Percentiles rank a stretch among this genome's conserved stretches.
phyloP scores from a whole-genome alignment of 2,113 vertebrate species.

The Leptosomus discolor region DNA sequence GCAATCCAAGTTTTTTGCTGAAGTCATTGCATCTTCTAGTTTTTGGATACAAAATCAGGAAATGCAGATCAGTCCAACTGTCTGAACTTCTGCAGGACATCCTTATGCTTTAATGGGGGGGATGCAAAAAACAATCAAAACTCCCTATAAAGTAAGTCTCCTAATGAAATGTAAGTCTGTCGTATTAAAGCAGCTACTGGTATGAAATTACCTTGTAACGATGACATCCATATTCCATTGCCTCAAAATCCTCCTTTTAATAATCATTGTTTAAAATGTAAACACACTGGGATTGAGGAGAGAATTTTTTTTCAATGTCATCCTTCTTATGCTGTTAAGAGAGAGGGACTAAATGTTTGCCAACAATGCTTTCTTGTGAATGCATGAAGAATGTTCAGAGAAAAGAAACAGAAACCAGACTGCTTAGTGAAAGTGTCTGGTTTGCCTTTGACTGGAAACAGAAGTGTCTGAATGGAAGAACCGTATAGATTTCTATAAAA shows the following conservation, averaged over 20 bases:
- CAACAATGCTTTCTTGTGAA: background rate
- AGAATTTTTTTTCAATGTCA: background rate
- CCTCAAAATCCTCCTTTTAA: background rate
- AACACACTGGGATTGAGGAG: too few relatives aligned
- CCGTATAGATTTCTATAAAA: background rate
- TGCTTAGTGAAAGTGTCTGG: background rate
- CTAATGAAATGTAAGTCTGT: background rate
- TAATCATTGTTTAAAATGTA: background rate
- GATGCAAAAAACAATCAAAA: background rate
- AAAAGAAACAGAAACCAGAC: background rate
- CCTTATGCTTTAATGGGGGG: background rate
- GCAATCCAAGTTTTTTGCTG: background rate
- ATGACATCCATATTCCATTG: background rate
- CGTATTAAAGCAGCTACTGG: background rate
- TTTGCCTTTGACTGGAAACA: background rate
- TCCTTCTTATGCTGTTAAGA: background rate
- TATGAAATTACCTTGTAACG: background rate
- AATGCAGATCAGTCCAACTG: background rate
- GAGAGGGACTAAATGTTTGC: background rate
- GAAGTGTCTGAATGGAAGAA: background rate
- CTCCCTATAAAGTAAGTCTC: background rate
- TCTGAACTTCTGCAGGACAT: background rate
- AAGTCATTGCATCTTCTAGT: background rate
- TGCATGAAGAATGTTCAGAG: background rate
- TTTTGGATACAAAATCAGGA: background rate